Evolutionary conservation across 2,113 vertebrate species (phyloP), one percentile per base, ranked within the genome.

Genomic region (Xenus cinereus): DNA sequence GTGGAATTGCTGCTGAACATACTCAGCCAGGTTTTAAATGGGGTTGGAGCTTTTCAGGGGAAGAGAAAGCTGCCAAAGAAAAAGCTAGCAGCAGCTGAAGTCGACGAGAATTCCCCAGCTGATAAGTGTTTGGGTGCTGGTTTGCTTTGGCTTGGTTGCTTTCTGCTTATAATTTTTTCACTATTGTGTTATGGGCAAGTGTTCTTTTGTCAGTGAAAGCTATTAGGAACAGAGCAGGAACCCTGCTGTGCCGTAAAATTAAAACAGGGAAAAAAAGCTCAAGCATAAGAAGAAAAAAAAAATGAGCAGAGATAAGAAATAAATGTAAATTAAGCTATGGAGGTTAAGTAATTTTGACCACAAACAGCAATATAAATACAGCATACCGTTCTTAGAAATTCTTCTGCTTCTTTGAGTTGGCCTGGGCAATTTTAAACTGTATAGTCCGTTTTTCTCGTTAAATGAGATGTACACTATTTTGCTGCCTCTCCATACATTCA

Each of bases 241-340:
- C 78, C 88, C 81, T 95, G 78, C 62, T 88, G 81, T 95, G 95
- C 95, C 77, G 95, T 97, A 95, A 97, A 97, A 96, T 97, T 97
- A 97, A 83, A 95, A 74, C 28, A 39, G 0, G 56, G 45, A 3
- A 51, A 91, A 68, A 90, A 64, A 80, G 6, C 71, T 93, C 35
- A 84, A 48, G 27, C 20, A 12, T n/a, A 26, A 83, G 41, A 76
- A 88, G 66, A 33, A 84, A 51, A 84, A 84, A 72, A 72, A 92
- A 89, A 75, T 9, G 20, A 62, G 48, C 54, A 77, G 30, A 91
- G 75, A 79, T 95, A 87, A 92, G 83, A 95, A 91, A 75, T 80
- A 96, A 95, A 92, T 93, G 53, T 46, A 84, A 81, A 86, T 95
- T 84, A 84, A 94, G 37, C 97, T 75, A 83, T 74, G 48, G 84